Percentiles rank a stretch among this genome's conserved stretches.
Evolutionary conservation across 2,113 vertebrate species (phyloP).

Genomic region (Nannospalax galili): DNA sequence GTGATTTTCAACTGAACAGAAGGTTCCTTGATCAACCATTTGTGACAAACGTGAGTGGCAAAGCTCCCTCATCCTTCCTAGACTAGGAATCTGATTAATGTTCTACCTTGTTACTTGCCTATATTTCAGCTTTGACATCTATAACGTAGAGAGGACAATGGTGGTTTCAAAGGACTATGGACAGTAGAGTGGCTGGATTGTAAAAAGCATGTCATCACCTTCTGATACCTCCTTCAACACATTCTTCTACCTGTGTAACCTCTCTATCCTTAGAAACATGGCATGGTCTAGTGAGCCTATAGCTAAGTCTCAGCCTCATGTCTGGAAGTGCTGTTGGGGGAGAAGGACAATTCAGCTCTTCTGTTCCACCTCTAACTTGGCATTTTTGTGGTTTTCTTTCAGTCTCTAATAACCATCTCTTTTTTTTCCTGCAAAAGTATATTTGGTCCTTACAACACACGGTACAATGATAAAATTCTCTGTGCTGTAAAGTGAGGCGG

Average conservation of each 20-base stretch:
- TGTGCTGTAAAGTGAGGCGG: not conserved
- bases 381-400: conserved; percentile 26
- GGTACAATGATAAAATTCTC: not conserved
- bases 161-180: not conserved
- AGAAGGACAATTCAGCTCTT: not conserved
- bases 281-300: accelerated
- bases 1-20: not conserved
- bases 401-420: not conserved
- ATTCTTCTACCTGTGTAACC: accelerated
- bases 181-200: not conserved
- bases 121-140: not conserved
- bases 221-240: accelerated
- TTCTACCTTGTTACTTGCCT: not conserved
- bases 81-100: not conserved
- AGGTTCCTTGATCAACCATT: too few species aligned
- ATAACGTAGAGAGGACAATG: not conserved
- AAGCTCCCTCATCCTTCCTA: accelerated
- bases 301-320: not conserved
- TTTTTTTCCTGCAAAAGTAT: not conserved
- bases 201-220: accelerated
- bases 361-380: not conserved
- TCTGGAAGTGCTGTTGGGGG: too few species aligned
- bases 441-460: not conserved
- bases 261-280: too few species aligned
- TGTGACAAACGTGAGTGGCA: not conserved